Base-by-base conservation (phyloP, 37 sponge, comb jelly and placozoan genomes). In the Axinella damicornis region DNA sequence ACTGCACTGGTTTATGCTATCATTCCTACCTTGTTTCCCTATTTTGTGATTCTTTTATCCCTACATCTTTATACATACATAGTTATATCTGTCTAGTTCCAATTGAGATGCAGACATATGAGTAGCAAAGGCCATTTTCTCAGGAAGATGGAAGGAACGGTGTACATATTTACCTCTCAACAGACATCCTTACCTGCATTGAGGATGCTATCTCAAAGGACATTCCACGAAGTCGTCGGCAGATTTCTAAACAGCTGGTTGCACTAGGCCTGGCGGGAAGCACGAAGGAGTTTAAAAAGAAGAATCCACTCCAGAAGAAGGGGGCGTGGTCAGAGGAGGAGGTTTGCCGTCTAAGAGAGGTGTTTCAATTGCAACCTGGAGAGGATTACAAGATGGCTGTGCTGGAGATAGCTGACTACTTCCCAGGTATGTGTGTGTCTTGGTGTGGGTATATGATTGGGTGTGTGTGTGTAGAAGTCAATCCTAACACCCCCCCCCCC, bases 151-250 rank as follows among this genome's bases (percentile, higher is more conserved):
- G n/a, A n/a, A n/a, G n/a, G n/a, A n/a, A n/a, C n/a, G n/a, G n/a
- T n/a, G n/a, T n/a, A n/a, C n/a, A n/a, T n/a, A n/a, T 46, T 46
- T 46, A 9, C 9, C 4, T 46, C 46, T 9, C 21, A 38, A 33
- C 65, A 94, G 94, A 94, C 57, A 80, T 94, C 40, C 90, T 94
- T 11, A 84, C 84, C 0, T 90, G 91, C 52, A 86, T 94, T 20
- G 27, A 69, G 61, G 94, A 79, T 36, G 94, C 87, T 21, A 58
- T 94, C 32, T 54, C 90, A 22, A 36, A 64, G 30, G 74, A 90
- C 28, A 59, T 60, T 1, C 58, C 60, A 9, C 58, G 90, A 53
- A 79, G 71, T 21, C 46, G 46, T 46, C 46, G 30, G 2, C 75
- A 93, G 93, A 79, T 95, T 52, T 81, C 81, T 1, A 61, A 73